A percentile compares a stretch with the other conserved stretches of the same genome.
Conservation (phyloP, 2,113 vertebrate species). For the Lanius ludovicianus region DNA sequence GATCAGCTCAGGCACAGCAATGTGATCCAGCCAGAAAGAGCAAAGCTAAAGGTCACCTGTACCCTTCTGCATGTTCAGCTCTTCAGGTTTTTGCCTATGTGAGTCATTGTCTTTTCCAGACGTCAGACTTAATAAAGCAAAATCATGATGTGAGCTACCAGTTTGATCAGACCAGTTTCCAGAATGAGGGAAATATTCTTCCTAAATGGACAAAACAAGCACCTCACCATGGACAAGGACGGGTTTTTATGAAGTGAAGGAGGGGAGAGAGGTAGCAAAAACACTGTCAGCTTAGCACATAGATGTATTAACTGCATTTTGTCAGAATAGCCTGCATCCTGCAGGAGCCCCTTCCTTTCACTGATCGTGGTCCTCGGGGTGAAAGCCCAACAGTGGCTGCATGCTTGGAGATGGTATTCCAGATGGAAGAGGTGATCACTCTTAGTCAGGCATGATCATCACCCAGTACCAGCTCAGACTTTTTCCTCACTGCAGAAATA, state of each 20-base stretch:
- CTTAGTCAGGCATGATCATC: not conserved
- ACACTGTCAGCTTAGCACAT: not conserved
- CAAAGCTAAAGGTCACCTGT: slow-evolving; percentile 11
- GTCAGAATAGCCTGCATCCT: not conserved
- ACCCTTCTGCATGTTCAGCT: not conserved
- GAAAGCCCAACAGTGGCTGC: not conserved
- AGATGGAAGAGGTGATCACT: not conserved
- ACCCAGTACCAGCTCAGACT: not conserved
- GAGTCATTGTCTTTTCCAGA: not conserved
- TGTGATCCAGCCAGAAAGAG: not conserved
- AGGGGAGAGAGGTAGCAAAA: not conserved
- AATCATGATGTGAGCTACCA: not conserved
- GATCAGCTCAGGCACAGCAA: not conserved
- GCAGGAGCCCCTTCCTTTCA: not conserved
- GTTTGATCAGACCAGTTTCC: not conserved
- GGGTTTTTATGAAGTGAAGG: not conserved
- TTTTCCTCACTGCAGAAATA: not conserved
- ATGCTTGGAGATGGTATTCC: not conserved
- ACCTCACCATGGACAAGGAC: not conserved
- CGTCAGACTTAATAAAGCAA: not conserved
- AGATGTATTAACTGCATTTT: not conserved
- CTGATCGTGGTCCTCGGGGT: fast-evolving
- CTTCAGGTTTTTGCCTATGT: not conserved
- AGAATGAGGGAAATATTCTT: not conserved
- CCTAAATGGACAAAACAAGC: not conserved